Evolutionary conservation across 2,113 vertebrate species (phyloP).

Genomic region (Coptodon bakossiorum): DNA sequence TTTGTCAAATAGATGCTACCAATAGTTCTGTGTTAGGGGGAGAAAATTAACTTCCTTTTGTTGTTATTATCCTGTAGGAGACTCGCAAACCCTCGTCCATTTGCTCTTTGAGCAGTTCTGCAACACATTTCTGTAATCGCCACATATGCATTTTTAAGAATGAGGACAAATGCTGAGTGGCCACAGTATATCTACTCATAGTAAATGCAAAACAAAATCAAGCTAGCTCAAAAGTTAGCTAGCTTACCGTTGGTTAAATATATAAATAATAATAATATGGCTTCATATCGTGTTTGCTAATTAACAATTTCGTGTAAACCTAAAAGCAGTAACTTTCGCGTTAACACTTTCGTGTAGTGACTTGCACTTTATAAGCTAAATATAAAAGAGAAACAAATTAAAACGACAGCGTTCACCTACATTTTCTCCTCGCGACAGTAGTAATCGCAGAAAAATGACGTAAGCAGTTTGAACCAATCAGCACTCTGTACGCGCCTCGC

Average conservation of each 20-base stretch:
- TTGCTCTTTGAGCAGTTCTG: neutral
- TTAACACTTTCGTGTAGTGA: rapidly evolving
- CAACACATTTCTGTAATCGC: neutral
- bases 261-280: neutral
- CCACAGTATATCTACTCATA: neutral
- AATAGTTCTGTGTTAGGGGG: neutral
- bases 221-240: neutral
- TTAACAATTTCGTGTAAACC: neutral
- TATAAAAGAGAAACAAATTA: rapidly evolving
- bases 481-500: neutral
- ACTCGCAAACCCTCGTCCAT: neutral
- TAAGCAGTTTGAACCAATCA: neutral
- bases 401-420: neutral
- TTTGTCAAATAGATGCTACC: neutral
- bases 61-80: neutral
- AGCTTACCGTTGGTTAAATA: neutral
- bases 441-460: neutral
- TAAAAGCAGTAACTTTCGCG: neutral
- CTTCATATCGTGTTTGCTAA: neutral
- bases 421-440: neutral
- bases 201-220: neutral
- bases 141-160: neutral
- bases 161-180: neutral
- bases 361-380: neutral
- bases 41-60: neutral